Conservation (phyloP, 1,140 invertebrate genomes). For the Andricus grossulariae region DNA sequence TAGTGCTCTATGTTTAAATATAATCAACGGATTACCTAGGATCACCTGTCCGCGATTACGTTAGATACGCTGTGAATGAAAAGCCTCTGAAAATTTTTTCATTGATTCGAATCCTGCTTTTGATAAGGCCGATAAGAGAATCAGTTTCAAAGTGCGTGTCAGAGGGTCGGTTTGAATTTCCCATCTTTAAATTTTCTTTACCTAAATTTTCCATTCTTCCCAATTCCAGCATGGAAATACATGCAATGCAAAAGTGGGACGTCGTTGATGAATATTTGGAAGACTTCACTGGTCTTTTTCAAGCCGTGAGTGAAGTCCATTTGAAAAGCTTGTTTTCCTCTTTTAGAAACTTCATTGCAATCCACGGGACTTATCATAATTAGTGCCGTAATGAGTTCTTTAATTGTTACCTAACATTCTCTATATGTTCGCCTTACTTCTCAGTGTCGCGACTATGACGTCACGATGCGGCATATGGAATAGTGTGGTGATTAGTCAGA, state of each 20-base stretch:
- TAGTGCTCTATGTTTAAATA: no score
- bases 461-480: conserved; percentile 5
- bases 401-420: neutral
- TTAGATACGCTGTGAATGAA: no score
- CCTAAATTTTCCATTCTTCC: neutral
- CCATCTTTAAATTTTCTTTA: no score
- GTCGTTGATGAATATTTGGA: conserved; percentile 56
- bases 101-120: no score
- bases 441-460: neutral
- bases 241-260: conserved; percentile 49
- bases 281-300: conserved; percentile 50
- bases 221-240: conserved; percentile 53
- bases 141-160: no score
- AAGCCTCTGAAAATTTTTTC: no score
- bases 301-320: conserved; percentile 49
- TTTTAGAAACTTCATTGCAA: neutral
- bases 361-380: neutral
- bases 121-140: no score
- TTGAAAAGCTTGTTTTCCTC: neutral
- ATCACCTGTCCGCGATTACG: no score
- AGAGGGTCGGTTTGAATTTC: no score
- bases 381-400: neutral
- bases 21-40: no score
- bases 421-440: neutral
- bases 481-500: neutral